Evolutionary conservation across 1,140 invertebrate genomes (phyloP), one percentile per base, ranked within the genome.

Genomic region (Neodiprion virginianus): DNA sequence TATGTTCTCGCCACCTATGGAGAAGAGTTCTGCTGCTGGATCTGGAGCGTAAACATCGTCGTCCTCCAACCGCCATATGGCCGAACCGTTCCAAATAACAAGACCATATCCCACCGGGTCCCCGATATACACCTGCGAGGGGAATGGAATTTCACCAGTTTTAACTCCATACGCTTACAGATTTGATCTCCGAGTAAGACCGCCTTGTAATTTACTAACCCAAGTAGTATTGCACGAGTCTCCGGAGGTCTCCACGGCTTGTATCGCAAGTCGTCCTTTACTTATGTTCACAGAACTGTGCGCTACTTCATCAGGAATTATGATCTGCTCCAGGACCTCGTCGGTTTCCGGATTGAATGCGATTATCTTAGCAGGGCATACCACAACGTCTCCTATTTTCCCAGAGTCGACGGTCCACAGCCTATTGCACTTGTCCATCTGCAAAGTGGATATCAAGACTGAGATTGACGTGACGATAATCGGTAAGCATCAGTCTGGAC

Each of bases 331-430:
- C 17, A 90, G 72, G 5, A 90, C 79, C 47, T 79, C 69, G 78
- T 90, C 86, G 7, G 78, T 86, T 9, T 74, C 72, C 8, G 90
- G 80, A 78, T 89, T 82, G 72, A 90, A 90, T 0, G 87, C 83
- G 7, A 90, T 75, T 61, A 90, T 74, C 74, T 89, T 85, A 0
- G 89, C 85, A 0, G 85, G 85, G 74, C 89, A 90, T 8, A 81
- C 71, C 48, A 83, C 80, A 0, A 74, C 74, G 1, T 86, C 82
- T 0, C 83, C 88, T 12, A 89, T 87, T 73, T 85, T 87, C 28
- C 89, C 89, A 0, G 86, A 70, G 69, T 90, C 89, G 79, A 90
- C 83, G n/a, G 89, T 86, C 89, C 88, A 90, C 17, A 90, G 73
- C 7, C 87, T 83, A 69, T 88, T 84, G 76, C 88, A 89, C 72